Conservation (phyloP, 2,797 vertebrate species). For the Lacerta bilineata region DNA sequence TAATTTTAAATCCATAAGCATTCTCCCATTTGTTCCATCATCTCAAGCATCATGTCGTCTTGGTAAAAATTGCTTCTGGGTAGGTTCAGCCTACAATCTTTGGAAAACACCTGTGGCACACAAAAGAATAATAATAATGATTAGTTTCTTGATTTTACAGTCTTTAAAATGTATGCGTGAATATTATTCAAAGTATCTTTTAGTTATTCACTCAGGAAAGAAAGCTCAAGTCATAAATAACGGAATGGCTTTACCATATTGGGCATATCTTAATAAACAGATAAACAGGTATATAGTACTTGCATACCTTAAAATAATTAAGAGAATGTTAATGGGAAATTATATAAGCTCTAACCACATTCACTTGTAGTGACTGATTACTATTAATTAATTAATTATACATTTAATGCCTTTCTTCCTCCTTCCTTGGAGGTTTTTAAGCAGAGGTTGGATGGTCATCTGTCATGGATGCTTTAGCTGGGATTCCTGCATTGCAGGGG, state of each 20-base stretch:
- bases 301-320: constrained; percentile 35
- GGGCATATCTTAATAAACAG: background rate
- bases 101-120: constrained; percentile 69
- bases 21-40: constrained; percentile 64
- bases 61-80: constrained; percentile 47
- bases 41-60: constrained; percentile 25
- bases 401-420: no score
- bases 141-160: constrained; percentile 28
- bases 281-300: background rate
- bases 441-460: no score
- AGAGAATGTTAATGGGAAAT: background rate
- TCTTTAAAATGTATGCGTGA: background rate
- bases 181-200: constrained; percentile 24
- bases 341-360: background rate
- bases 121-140: constrained; percentile 31
- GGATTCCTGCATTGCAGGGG: no score
- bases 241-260: constrained; percentile 9
- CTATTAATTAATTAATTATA: background rate
- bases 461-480: no score
- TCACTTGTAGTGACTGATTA: background rate
- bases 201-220: constrained; percentile 34
- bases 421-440: no score
- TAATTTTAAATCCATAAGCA: constrained; percentile 71
- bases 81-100: constrained; percentile 42
- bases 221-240: constrained; percentile 7